A percentile compares a stretch with the other conserved stretches of the same genome.
phyloP scores from a whole-genome alignment of 2,888 invertebrate species.

The Zootermopsis nevadensis region DNA sequence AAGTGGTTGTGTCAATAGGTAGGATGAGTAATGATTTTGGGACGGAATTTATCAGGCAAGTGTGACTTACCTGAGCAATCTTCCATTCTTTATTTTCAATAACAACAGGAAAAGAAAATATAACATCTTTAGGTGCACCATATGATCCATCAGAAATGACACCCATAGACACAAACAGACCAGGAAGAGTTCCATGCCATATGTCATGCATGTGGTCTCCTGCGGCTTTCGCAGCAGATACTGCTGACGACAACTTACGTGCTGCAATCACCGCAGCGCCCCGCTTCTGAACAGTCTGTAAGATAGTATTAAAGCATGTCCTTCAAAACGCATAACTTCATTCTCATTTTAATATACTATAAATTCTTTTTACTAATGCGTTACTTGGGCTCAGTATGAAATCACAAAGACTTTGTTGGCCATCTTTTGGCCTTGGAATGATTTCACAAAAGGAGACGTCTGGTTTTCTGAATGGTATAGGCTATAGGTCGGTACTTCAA shows the following conservation, averaged over 20 bases:
- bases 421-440: too few relatives aligned
- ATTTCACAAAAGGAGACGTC: too few relatives aligned
- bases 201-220: conserved; percentile 98
- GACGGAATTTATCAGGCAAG: too few relatives aligned
- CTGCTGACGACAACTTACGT: conserved; percentile 97
- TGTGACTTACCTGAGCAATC: conserved; percentile 74
- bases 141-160: conserved; percentile 97
- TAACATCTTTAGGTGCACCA: conserved; percentile 86
- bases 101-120: conserved; percentile 96
- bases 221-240: conserved; percentile 99
- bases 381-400: too few relatives aligned
- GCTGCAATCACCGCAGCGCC: conserved; percentile 98
- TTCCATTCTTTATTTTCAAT: conserved; percentile 83
- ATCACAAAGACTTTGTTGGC: too few relatives aligned
- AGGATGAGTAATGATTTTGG: too few relatives aligned
- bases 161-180: conserved; percentile 93
- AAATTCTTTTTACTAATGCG: too few relatives aligned
- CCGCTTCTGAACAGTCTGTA: conserved; percentile 91
- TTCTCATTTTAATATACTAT: too few relatives aligned
- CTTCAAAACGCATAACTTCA: background rate
- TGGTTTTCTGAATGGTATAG: too few relatives aligned
- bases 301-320: background rate
- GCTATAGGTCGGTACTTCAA: too few relatives aligned
- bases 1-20: too few relatives aligned
- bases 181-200: conserved; percentile 87